Evolutionary conservation across 2,113 vertebrate genomes (phyloP).

Genomic region (Dolichotis patagonum): DNA sequence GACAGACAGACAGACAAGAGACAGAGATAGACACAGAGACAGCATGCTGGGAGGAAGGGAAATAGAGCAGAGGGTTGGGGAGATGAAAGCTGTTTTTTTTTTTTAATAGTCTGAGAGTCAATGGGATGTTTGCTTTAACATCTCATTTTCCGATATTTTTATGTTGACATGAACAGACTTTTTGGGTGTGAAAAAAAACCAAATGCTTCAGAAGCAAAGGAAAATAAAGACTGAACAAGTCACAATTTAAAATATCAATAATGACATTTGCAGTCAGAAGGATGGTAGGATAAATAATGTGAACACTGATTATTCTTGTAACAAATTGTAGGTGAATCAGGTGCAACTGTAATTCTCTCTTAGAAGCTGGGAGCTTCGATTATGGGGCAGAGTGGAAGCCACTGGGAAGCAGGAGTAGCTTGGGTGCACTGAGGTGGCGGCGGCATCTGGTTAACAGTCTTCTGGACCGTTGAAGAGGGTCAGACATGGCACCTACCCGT

Average conservation of each 20-base stretch:
- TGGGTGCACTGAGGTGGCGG: accelerated
- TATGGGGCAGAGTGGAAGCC: not conserved
- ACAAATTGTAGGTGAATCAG: not conserved
- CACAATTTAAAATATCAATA: not conserved
- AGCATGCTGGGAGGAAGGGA: too few species aligned
- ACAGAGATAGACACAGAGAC: too few species aligned
- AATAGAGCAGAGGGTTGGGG: too few species aligned
- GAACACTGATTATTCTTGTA: not conserved
- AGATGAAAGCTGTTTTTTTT: not conserved
- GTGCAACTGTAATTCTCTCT: not conserved
- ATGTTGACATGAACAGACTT: conserved; percentile 29
- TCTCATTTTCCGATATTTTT: conserved; percentile 47
- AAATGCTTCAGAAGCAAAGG: conserved; percentile 41
- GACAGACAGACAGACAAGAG: too few species aligned
- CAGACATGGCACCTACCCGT: not conserved
- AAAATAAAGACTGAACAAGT: not conserved
- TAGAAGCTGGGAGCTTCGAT: not conserved
- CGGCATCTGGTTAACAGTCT: not conserved
- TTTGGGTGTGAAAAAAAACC: not conserved
- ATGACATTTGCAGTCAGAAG: not conserved
- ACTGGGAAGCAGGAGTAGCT: accelerated
- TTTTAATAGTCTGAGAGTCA: not conserved
- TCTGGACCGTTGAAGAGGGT: not conserved
- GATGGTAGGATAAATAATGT: not conserved
- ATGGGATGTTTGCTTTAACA: conserved; percentile 36